Base-by-base conservation (phyloP, 1,140 invertebrate species). In the Mamestra configurata region DNA sequence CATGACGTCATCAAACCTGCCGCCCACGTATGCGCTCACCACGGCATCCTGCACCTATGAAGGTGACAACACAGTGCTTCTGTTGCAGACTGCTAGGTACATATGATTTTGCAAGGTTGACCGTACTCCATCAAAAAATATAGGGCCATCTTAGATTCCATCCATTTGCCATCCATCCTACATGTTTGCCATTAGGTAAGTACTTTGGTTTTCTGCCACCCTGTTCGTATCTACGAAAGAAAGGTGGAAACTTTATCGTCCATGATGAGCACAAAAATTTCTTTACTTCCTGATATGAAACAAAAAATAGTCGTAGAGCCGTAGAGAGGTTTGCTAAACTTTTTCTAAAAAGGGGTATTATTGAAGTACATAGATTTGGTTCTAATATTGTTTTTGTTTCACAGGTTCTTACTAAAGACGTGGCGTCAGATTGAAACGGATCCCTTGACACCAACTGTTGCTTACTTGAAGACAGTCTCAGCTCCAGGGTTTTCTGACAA, bases 21-120 rank as follows among this genome's bases (percentile, higher is more conserved):
- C 98, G 5, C 95, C 96, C 22, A 97, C 97, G 1, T 99, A 98
- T 89, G 97, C 97, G 4, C 93, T 97, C 82, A 96, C 97, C 2
- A 98, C 98, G 0, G 98, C 98, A 7, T 96, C 97, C 27, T 98
- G 97, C 91, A 99, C 98, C 1, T 99, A 99, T 88, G 98, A 99
- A 95, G 98, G 98, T 4, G 98, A 99, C 92, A 99, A 99, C 89
- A 99, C 98, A 0, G 98, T 99, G 1, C 93, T 99, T 79, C 95
- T 98, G 31, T 92, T 99, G 2, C 98, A 99, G 95, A 98, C 98
- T 0, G 98, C 98, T 0, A 96, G 98, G 96, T 97, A 89, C 10
- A n/a, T 35, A n/a, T 10, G 20, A 6, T 24, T 70, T 46, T 24
- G 35, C 10, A 43, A 1, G 70, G 24, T 49, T 6, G 24, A 43